A percentile compares a stretch with the other conserved stretches of the same genome.
phyloP scores from a whole-genome alignment of 2,888 invertebrate genomes.

The Hypercompe scribonia region DNA sequence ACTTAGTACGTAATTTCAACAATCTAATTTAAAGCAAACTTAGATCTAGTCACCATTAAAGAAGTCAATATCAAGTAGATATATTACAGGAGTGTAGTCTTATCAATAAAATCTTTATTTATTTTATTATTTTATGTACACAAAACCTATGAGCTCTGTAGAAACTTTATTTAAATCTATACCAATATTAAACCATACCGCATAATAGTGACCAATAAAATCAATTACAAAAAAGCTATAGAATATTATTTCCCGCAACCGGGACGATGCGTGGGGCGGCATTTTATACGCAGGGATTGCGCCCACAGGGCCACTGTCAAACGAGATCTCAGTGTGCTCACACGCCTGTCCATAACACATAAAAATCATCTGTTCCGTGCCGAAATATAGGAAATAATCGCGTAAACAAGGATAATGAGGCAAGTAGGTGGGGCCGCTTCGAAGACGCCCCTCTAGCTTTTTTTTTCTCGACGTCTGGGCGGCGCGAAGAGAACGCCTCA shows the following conservation, averaged over 20 bases:
- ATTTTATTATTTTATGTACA: neutral
- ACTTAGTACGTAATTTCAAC: neutral
- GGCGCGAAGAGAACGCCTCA: conserved; percentile 80
- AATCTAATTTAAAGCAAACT: neutral
- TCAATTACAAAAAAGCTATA: conserved; percentile 47
- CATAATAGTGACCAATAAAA: conserved; percentile 7
- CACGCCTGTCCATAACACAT: conserved; percentile 71
- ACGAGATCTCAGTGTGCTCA: conserved; percentile 80
- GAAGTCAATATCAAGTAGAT: neutral
- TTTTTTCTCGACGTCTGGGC: conserved; percentile 80
- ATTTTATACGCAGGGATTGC: conserved; percentile 82
- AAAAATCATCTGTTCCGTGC: conserved; percentile 70
- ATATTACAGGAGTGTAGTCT: neutral
- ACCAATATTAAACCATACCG: neutral
- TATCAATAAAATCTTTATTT: neutral
- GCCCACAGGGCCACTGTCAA: conserved; percentile 80
- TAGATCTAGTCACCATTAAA: neutral
- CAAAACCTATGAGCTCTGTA: neutral
- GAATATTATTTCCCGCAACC: conserved; percentile 72
- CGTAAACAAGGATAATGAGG: conserved; percentile 83
- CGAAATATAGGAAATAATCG: conserved; percentile 81
- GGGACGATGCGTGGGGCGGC: conserved; percentile 81
- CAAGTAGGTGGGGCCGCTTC: conserved; percentile 81
- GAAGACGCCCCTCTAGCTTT: conserved; percentile 83
- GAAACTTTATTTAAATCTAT: neutral